These are phyloP conservation scores for Pteruthius melanotis DNA, from an alignment of 2,113 vertebrate genomes.

Conservation along the genomic window DNA sequence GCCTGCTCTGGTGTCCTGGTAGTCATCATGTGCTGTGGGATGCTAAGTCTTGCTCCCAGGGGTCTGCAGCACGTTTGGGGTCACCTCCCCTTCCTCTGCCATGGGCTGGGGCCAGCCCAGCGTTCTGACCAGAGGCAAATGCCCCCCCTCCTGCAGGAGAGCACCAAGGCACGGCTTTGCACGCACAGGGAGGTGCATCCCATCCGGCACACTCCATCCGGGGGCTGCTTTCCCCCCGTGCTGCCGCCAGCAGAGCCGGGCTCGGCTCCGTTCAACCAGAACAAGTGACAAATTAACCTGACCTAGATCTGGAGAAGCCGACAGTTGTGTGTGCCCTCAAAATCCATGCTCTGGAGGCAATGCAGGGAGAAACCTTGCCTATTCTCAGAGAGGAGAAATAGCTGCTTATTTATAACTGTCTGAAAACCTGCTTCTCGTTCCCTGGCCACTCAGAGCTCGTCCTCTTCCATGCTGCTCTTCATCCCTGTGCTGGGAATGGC, in stretches of 20 bases:
- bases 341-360: neutral
- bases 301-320: conserved; percentile 23
- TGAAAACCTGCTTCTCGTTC: neutral
- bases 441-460: accelerated
- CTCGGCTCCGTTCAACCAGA: neutral
- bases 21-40: neutral
- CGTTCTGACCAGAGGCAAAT: neutral
- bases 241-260: neutral
- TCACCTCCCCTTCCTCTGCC: neutral
- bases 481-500: neutral
- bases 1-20: neutral
- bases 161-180: neutral
- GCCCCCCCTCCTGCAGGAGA: neutral
- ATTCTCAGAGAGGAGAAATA: neutral
- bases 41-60: neutral
- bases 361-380: neutral
- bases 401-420: neutral
- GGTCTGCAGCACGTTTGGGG: neutral
- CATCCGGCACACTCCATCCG: accelerated
- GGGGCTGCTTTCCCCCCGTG: neutral
- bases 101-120: neutral
- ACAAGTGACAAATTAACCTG: neutral
- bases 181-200: neutral
- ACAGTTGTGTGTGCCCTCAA: neutral
- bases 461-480: neutral